Conservation (phyloP, 2,888 invertebrate genomes). For the Hybos culiciformis region DNA sequence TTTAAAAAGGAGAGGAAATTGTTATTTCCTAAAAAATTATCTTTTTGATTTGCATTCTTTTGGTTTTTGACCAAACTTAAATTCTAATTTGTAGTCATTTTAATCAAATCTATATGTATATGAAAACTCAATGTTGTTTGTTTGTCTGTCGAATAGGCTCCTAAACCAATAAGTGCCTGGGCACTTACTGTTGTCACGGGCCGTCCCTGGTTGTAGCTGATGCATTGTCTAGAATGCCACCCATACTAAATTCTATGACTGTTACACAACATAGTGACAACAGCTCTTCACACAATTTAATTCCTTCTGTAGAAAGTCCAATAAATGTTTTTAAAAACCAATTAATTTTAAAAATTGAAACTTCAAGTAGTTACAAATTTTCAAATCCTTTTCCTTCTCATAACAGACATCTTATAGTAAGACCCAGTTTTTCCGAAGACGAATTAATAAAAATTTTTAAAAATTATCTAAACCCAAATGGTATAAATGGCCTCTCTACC, state of each 20-base stretch:
- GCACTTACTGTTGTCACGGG: too few species aligned
- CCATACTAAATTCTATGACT: constrained; percentile 6
- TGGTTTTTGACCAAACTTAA: too few species aligned
- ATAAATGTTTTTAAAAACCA: constrained; percentile 7
- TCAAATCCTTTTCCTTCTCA: background rate
- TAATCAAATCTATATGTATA: too few species aligned
- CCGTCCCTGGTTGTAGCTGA: too few species aligned
- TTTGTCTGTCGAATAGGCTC: too few species aligned
- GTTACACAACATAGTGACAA: constrained; percentile 6
- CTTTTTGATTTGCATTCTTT: too few species aligned
- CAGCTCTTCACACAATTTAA: constrained; percentile 6
- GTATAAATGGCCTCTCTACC: constrained; percentile 5
- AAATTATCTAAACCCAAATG: background rate
- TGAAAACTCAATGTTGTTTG: too few species aligned
- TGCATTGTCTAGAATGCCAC: constrained; percentile 7
- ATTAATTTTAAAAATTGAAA: background rate
- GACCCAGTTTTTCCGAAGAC: background rate
- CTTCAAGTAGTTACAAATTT: background rate
- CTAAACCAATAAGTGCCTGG: too few species aligned
- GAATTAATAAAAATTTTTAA: background rate
- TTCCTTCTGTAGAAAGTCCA: constrained; percentile 6
- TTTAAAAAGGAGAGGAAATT: too few species aligned
- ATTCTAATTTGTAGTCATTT: too few species aligned
- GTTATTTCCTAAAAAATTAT: too few species aligned
- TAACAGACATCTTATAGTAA: background rate